Conservation (phyloP, 2,113 vertebrate genomes). For the Callospermophilus lateralis region DNA sequence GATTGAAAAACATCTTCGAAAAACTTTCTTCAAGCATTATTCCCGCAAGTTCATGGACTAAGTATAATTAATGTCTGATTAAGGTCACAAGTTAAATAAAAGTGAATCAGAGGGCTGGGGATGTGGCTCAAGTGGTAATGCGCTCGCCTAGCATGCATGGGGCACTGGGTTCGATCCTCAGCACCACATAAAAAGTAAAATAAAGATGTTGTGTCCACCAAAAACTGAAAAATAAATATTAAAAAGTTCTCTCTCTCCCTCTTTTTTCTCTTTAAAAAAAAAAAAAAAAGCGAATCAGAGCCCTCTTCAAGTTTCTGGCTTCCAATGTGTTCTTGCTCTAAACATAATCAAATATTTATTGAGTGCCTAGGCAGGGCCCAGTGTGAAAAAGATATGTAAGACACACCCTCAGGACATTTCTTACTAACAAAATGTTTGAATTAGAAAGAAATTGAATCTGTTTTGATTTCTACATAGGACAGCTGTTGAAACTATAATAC, state of each 20-base stretch:
- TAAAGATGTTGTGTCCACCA: no score
- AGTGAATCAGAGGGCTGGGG: conserved; percentile 39
- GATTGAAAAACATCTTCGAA: conserved; percentile 41
- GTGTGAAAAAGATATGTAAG: conserved; percentile 57
- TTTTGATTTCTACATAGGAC: conserved; percentile 36
- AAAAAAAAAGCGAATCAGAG: conserved; percentile 32
- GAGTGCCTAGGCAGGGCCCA: neutral
- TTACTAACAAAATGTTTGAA: conserved; percentile 68
- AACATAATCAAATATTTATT: conserved; percentile 75
- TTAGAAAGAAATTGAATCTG: conserved; percentile 66
- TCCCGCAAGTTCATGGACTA: conserved; percentile 32
- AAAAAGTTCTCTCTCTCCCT: no score
- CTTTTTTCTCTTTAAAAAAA: no score
- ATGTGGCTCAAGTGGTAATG: no score
- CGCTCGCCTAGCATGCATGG: no score
- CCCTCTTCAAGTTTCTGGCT: neutral
- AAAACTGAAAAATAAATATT: no score
- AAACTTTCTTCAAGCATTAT: neutral
- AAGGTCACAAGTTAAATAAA: conserved; percentile 32
- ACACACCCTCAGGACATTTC: conserved; percentile 56
- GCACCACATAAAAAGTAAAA: no score
- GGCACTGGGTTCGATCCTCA: no score
- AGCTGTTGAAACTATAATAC: conserved; percentile 45
- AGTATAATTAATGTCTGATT: conserved; percentile 70
- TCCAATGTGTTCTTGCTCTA: conserved; percentile 8